A percentile compares a stretch with the other conserved stretches of the same genome.
Evolutionary conservation across 2,888 invertebrate genomes (phyloP).

Genomic region (Syrista parreyssii): DNA sequence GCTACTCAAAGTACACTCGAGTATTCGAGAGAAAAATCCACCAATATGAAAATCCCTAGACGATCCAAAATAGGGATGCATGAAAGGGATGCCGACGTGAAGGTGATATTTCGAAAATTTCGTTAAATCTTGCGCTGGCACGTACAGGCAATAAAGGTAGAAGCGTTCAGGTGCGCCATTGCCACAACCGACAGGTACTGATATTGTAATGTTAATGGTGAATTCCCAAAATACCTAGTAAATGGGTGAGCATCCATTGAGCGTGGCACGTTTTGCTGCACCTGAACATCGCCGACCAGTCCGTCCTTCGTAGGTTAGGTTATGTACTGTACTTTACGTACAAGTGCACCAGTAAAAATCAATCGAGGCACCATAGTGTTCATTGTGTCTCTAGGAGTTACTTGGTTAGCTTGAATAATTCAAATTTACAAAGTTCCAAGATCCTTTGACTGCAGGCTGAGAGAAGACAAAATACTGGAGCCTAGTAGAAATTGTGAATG

Average conservation of each 20-base stretch:
- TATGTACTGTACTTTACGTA: neutral
- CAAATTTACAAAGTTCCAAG: neutral
- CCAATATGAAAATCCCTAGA: neutral
- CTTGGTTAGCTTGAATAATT: neutral
- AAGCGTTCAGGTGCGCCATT: conserved; percentile 2
- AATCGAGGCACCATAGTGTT: neutral
- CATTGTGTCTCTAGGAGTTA: neutral
- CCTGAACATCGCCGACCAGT: neutral
- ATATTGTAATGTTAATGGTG: conserved; percentile 61
- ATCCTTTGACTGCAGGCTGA: neutral
- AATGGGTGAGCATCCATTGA: conserved; percentile 58
- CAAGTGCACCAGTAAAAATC: neutral
- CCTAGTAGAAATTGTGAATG: neutral
- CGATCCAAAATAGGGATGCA: neutral
- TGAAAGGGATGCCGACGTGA: conserved; percentile 27
- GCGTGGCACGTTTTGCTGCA: conserved; percentile 51
- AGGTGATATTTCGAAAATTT: conserved; percentile 55
- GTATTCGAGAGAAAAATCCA: neutral
- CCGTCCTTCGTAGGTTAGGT: neutral
- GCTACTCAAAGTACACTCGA: neutral
- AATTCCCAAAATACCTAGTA: conserved; percentile 51
- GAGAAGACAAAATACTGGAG: neutral
- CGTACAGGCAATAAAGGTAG: conserved; percentile 59
- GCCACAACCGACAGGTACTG: conserved; percentile 45
- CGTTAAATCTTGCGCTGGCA: conserved; percentile 59